A percentile compares a stretch with the other conserved stretches of the same genome.
Conservation (phyloP, 2,888 invertebrate genomes). For the Macaria notata region DNA sequence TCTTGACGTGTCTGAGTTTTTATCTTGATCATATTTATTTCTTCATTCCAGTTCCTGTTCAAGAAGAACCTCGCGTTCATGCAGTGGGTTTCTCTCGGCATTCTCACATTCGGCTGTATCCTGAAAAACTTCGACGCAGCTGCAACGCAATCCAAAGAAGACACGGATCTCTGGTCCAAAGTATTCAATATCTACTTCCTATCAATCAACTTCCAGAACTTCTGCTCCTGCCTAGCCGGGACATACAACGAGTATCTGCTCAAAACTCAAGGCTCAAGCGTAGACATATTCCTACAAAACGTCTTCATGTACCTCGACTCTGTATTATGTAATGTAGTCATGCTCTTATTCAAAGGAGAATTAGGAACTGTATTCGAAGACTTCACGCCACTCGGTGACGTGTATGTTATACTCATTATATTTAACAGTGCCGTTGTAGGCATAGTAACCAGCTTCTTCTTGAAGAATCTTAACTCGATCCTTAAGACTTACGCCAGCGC, state of each 20-base stretch:
- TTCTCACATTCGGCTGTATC: constrained; percentile 95
- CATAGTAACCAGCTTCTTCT: constrained; percentile 96
- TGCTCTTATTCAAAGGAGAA: constrained; percentile 87
- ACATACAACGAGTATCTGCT: constrained; percentile 97
- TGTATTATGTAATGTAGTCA: constrained; percentile 92
- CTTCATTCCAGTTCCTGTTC: constrained; percentile 88
- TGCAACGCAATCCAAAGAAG: constrained; percentile 59
- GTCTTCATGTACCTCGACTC: constrained; percentile 98
- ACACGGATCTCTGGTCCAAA: constrained; percentile 59
- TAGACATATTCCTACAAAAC: constrained; percentile 96
- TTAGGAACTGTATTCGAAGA: constrained; percentile 82
- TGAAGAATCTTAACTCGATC: constrained; percentile 96
- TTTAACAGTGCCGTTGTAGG: constrained; percentile 95
- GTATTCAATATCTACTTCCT: constrained; percentile 83
- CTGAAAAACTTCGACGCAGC: constrained; percentile 89
- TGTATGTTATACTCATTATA: constrained; percentile 90
- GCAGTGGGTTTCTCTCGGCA: constrained; percentile 95
- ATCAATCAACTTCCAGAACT: constrained; percentile 88
- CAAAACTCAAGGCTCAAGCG: constrained; percentile 91
- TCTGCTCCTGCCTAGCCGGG: constrained; percentile 96
- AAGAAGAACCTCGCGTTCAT: constrained; percentile 88
- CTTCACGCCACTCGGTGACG: constrained; percentile 82
- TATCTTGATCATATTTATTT: too few species aligned
- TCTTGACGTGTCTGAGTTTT: too few species aligned
- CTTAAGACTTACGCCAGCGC: constrained; percentile 98